Base-by-base conservation (phyloP, 2,888 invertebrate species). In the Eupithecia tripunctaria region DNA sequence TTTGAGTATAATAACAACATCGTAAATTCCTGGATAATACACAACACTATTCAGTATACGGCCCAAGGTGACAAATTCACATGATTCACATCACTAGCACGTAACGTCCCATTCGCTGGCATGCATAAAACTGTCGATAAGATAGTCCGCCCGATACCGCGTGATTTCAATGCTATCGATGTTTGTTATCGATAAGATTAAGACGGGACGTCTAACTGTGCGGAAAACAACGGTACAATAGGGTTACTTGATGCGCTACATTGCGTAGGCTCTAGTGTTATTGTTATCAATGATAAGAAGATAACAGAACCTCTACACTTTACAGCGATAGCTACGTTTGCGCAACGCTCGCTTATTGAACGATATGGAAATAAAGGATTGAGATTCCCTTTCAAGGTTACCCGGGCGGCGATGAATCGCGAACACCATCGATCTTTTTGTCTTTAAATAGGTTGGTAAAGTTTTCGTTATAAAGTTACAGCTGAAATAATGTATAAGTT, bases 161-260 rank as follows among this genome's bases (percentile, higher is more conserved):
- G 92, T 93, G 92, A 93, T 92, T 70, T 18, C 63, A 70, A 69
- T 51, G 66, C 59, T 86, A 88, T 88, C 88, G 88, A 89, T 87
- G 81, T 85, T 84, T 85, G 80, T 85, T 80, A 84, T 89, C 86
- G 90, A 92, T 91, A 91, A 92, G 88, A 89, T 89, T 85, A 70
- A 70, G 80, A 76, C 73, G 83, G 83, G 81, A 82, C 77, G 83
- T 83, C 85, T 88, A 86, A 88, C 88, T 88, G 84, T 80, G 85
- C 80, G 81, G 83, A 80, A 81, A 83, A 83, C 81, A 78, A 79
- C 79, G 64, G n/a, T 72, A 68, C 60, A 72, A 75, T 71, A 21
- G 67, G 51, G 38, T 47, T 67, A 63, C 32, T 72, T 68, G 65
- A 84, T 82, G 82, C 81, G 78, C 82, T 83, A 81, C 80, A 82